Conservation (phyloP, 1,140 invertebrate species). For the Macrosteles quadrilineatus region DNA sequence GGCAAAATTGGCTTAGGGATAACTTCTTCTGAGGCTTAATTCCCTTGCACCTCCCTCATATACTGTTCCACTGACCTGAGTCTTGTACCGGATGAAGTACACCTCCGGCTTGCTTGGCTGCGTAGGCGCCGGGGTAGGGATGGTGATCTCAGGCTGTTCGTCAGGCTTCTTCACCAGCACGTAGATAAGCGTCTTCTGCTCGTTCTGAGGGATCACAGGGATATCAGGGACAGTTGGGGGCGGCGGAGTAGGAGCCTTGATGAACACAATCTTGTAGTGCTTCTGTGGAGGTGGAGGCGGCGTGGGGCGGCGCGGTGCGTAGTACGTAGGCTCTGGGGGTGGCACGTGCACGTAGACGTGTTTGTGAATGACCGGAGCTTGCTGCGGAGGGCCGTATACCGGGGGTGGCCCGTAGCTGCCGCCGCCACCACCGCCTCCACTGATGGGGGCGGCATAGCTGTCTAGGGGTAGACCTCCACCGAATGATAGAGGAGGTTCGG, state of each 20-base stretch:
- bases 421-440: constrained; percentile 40
- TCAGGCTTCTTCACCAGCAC: constrained; percentile 88
- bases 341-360: constrained; percentile 86
- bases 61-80: constrained; percentile 63
- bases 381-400: constrained; percentile 70
- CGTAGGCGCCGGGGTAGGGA: constrained; percentile 75
- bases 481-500: constrained; percentile 33
- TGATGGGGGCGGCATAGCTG: constrained; percentile 45
- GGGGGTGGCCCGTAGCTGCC: constrained; percentile 60
- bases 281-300: constrained; percentile 68
- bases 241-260: constrained; percentile 80
- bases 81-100: constrained; percentile 86
- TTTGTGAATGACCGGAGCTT: constrained; percentile 75
- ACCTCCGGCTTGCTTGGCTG: constrained; percentile 84
- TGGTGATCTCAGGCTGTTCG: constrained; percentile 72
- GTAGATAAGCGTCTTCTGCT: constrained; percentile 86
- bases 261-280: constrained; percentile 89
- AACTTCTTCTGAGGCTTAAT: too few species aligned
- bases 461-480: constrained; percentile 40
- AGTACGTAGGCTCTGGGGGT: constrained; percentile 76
- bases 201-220: constrained; percentile 70
- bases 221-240: constrained; percentile 74
- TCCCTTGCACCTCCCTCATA: too few species aligned
- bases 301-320: constrained; percentile 52
- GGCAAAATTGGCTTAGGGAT: too few species aligned